A percentile compares a stretch with the other conserved stretches of the same genome.
phyloP scores from a whole-genome alignment of 1,140 invertebrate genomes.

The Parapsyche elsis region DNA sequence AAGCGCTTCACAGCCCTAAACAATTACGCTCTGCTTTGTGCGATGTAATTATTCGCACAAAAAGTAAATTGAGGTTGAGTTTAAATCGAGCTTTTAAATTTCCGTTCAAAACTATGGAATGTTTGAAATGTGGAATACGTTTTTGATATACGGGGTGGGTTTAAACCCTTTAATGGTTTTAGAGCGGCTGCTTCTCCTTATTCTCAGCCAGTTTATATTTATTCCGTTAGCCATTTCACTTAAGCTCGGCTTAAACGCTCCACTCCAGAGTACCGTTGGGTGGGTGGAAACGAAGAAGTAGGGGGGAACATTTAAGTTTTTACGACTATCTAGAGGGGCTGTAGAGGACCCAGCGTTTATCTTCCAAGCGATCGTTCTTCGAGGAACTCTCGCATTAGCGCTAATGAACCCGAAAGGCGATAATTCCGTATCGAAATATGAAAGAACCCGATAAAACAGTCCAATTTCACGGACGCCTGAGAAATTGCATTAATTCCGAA shows the following conservation, averaged over 20 bases:
- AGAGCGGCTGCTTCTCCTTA: background rate
- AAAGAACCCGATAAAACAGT: too few species aligned
- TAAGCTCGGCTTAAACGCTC: conserved; percentile 43
- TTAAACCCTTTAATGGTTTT: conserved; percentile 19
- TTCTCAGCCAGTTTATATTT: conserved; percentile 43
- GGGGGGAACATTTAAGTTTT: conserved; percentile 41
- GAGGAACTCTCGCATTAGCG: conserved; percentile 18
- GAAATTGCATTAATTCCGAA: too few species aligned
- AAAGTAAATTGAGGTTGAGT: too few species aligned
- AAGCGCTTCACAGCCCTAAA: too few species aligned
- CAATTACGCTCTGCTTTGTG: too few species aligned
- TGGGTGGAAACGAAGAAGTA: background rate
- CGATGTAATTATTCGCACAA: too few species aligned
- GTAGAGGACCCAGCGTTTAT: background rate
- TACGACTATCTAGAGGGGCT: conserved; percentile 14
- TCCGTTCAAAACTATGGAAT: background rate
- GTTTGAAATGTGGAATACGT: background rate
- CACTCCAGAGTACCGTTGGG: background rate
- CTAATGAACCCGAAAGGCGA: conserved; percentile 25
- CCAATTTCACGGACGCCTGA: too few species aligned
- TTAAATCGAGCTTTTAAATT: too few species aligned
- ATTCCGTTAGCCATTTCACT: conserved; percentile 38
- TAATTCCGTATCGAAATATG: conserved; percentile 6
- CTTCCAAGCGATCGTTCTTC: conserved; percentile 4
- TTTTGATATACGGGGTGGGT: conserved; percentile 4